These are phyloP conservation scores for Sitta europaea DNA, from an alignment of 2,113 vertebrate genomes.

Conservation along the genomic window DNA sequence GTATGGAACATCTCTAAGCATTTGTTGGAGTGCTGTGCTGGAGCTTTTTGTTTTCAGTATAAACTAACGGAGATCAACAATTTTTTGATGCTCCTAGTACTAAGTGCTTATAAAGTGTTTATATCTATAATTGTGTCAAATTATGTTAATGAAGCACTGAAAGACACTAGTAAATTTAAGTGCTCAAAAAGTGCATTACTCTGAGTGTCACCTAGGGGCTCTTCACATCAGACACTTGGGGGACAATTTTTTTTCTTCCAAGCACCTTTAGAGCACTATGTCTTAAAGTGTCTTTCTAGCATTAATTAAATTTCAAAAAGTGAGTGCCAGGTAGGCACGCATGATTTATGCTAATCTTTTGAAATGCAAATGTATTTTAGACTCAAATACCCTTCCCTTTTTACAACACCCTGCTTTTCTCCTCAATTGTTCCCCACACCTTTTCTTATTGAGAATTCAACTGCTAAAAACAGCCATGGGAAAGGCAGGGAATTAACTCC, in stretches of 20 bases:
- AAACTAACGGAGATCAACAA: slow-evolving; percentile 65
- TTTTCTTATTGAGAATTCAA: not conserved
- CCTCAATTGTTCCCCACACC: not conserved
- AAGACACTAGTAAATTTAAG: slow-evolving; percentile 71
- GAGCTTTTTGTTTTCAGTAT: slow-evolving; percentile 53
- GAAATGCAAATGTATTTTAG: slow-evolving; percentile 29
- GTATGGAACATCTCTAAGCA: slow-evolving; percentile 15
- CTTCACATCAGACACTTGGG: slow-evolving; percentile 61
- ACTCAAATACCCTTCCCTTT: slow-evolving; percentile 7
- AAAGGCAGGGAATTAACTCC: not conserved
- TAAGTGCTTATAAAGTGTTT: slow-evolving; percentile 74
- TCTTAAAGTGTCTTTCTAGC: slow-evolving; percentile 64
- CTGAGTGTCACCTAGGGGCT: slow-evolving; percentile 64
- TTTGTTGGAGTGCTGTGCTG: slow-evolving; percentile 47
- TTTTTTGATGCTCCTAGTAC: slow-evolving; percentile 67
- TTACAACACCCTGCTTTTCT: not conserved
- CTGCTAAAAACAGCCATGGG: not conserved
- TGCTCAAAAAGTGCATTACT: slow-evolving; percentile 72
- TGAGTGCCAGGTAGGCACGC: slow-evolving; percentile 51
- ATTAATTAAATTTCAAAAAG: slow-evolving; percentile 68
- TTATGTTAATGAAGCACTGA: slow-evolving; percentile 72
- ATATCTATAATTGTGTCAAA: slow-evolving; percentile 72
- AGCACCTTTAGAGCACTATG: slow-evolving; percentile 47
- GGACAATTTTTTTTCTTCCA: slow-evolving; percentile 50
- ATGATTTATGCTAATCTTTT: slow-evolving; percentile 49